Percentiles rank a stretch among this genome's conserved stretches.
phyloP scores from a whole-genome alignment of 2,113 vertebrate genomes.

The Protobothrops flavoviridis region DNA sequence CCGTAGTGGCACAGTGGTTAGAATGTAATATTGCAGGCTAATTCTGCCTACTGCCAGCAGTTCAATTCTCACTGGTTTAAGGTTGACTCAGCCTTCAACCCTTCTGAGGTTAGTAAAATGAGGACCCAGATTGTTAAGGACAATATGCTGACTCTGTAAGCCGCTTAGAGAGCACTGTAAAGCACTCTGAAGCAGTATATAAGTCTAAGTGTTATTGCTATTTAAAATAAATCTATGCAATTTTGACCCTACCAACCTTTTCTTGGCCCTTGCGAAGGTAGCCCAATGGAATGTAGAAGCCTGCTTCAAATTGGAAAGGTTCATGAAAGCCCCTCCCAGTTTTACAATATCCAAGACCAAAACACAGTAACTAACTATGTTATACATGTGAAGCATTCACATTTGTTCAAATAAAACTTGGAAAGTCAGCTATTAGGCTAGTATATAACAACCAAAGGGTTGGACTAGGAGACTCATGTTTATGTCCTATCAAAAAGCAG shows the following conservation, averaged over 20 bases:
- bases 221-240: not conserved
- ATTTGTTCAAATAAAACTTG: not conserved
- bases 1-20: too few species aligned
- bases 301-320: not conserved
- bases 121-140: too few species aligned
- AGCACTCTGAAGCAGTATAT: too few species aligned
- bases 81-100: too few species aligned
- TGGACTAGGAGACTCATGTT: not conserved
- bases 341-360: not conserved
- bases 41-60: too few species aligned
- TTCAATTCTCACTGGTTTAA: too few species aligned
- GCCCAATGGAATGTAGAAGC: not conserved
- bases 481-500: not conserved
- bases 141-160: too few species aligned
- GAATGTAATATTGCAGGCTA: too few species aligned
- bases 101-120: too few species aligned
- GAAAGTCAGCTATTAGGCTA: not conserved
- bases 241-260: not conserved
- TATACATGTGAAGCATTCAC: not conserved
- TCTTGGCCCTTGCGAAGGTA: not conserved
- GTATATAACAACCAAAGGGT: not conserved
- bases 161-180: too few species aligned
- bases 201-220: not conserved
- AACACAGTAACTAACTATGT: not conserved
- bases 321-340: not conserved